Percentiles rank a stretch among this genome's conserved stretches.
These are phyloP conservation scores for Leuctra nigra DNA, from an alignment of 2,888 invertebrate genomes.

Conservation along the genomic window DNA sequence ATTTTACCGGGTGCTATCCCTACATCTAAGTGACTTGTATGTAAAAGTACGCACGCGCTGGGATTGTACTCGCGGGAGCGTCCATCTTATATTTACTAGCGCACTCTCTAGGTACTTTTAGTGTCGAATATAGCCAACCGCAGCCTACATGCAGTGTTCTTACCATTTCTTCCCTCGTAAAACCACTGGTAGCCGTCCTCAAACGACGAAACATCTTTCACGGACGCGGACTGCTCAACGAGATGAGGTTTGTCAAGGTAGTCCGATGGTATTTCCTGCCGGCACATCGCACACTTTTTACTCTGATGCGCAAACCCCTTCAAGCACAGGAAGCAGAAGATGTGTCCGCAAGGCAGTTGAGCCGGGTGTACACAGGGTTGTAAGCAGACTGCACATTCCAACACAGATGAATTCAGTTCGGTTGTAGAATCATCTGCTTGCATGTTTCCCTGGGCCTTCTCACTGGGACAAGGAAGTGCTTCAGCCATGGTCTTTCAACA, in stretches of 20 bases:
- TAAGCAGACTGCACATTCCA: conserved; percentile 88
- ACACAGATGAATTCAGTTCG: conserved; percentile 24
- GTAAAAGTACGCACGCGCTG: too few relatives aligned
- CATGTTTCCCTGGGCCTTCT: too few relatives aligned
- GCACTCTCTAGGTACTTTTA: too few relatives aligned
- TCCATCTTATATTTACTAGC: too few relatives aligned
- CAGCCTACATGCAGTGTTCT: too few relatives aligned
- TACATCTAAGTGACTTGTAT: too few relatives aligned
- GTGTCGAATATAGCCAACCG: too few relatives aligned
- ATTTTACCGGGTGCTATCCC: too few relatives aligned
- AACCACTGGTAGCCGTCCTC: conserved; percentile 86
- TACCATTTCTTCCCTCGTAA: conserved; percentile 91
- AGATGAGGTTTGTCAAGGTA: conserved; percentile 81
- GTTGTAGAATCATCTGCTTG: neutral
- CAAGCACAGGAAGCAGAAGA: conserved; percentile 92
- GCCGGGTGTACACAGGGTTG: conserved; percentile 90
- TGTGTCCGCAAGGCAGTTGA: conserved; percentile 85
- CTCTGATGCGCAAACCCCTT: conserved; percentile 88
- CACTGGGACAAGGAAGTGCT: neutral
- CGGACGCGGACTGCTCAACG: conserved; percentile 41
- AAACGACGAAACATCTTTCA: conserved; percentile 35
- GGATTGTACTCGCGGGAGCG: too few relatives aligned
- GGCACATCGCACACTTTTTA: conserved; percentile 87
- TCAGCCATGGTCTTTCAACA: neutral
- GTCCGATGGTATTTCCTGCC: conserved; percentile 81